Evolutionary conservation across 2,888 invertebrate species (phyloP).

Genomic region (Eristalis intricaria): DNA sequence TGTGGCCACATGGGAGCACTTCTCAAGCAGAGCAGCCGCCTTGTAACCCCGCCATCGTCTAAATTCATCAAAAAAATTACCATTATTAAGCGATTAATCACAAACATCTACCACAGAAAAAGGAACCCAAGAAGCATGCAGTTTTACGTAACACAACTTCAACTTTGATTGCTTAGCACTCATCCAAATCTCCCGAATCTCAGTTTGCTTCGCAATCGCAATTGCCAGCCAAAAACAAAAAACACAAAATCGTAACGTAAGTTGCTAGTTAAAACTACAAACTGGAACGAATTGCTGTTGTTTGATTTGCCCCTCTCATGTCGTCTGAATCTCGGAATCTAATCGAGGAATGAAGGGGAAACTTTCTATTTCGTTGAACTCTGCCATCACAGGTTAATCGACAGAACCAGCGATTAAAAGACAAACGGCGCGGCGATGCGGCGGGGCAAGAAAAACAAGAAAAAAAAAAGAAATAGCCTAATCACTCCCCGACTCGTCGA

Average conservation of each 20-base stretch:
- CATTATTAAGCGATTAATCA: background rate
- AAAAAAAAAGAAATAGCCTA: background rate
- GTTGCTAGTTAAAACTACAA: conserved; percentile 28
- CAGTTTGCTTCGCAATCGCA: too few species aligned
- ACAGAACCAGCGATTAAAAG: conserved; percentile 40
- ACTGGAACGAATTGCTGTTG: conserved; percentile 50
- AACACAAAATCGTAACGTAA: background rate
- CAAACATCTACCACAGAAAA: background rate
- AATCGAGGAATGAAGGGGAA: conserved; percentile 15
- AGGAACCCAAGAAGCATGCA: background rate
- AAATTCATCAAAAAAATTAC: background rate
- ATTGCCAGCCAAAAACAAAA: too few species aligned
- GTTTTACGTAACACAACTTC: background rate
- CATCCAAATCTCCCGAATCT: background rate
- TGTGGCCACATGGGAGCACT: too few species aligned
- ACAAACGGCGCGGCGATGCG: conserved; percentile 15
- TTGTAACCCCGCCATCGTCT: background rate
- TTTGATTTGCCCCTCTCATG: conserved; percentile 21
- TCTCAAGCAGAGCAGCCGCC: too few species aligned
- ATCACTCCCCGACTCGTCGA: background rate
- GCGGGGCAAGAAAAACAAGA: background rate
- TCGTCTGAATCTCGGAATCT: conserved; percentile 10
- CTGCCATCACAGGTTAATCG: conserved; percentile 50
- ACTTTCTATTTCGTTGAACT: conserved; percentile 72
- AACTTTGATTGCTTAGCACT: background rate